phyloP scores from a whole-genome alignment of 2,888 invertebrate species.

The Pterostichus niger region DNA sequence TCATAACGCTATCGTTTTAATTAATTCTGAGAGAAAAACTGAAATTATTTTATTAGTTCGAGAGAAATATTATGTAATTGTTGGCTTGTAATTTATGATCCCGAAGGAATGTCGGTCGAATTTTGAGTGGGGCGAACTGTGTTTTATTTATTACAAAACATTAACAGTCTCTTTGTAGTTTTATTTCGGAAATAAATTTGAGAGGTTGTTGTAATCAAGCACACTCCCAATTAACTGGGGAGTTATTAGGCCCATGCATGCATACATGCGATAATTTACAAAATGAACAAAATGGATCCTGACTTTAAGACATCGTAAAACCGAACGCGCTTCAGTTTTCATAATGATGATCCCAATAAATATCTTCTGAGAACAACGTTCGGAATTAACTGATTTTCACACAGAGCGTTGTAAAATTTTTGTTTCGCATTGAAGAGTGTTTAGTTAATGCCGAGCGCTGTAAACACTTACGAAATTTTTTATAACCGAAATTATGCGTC shows the following conservation, averaged over 20 bases:
- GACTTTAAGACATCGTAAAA: constrained; percentile 53
- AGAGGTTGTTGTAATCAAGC: constrained; percentile 46
- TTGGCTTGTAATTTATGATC: constrained; percentile 21
- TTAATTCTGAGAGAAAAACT: constrained; percentile 27
- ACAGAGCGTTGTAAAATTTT: constrained; percentile 22
- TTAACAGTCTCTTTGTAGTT: constrained; percentile 49
- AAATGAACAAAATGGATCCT: constrained; percentile 39
- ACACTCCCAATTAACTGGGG: constrained; percentile 50
- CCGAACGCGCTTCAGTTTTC: constrained; percentile 41
- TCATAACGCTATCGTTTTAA: constrained; percentile 33
- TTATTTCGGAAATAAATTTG: constrained; percentile 53
- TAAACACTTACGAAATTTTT: constrained; percentile 46
- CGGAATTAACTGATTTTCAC: constrained; percentile 47
- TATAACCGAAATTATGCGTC: constrained; percentile 50
- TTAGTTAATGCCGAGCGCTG: constrained; percentile 33
- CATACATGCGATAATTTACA: constrained; percentile 59
- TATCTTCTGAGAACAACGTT: constrained; percentile 10
- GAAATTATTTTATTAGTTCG: constrained; percentile 4
- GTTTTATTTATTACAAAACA: constrained; percentile 35
- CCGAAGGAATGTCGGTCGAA: constrained; percentile 4
- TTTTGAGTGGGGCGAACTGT: background rate
- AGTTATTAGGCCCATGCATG: constrained; percentile 56
- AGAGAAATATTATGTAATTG: constrained; percentile 31
- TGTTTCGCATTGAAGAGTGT: constrained; percentile 24
- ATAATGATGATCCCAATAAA: constrained; percentile 50